A percentile compares a stretch with the other conserved stretches of the same genome.
Conservation (phyloP, 2,888 invertebrate species). For the Drosophila kuntzei region DNA sequence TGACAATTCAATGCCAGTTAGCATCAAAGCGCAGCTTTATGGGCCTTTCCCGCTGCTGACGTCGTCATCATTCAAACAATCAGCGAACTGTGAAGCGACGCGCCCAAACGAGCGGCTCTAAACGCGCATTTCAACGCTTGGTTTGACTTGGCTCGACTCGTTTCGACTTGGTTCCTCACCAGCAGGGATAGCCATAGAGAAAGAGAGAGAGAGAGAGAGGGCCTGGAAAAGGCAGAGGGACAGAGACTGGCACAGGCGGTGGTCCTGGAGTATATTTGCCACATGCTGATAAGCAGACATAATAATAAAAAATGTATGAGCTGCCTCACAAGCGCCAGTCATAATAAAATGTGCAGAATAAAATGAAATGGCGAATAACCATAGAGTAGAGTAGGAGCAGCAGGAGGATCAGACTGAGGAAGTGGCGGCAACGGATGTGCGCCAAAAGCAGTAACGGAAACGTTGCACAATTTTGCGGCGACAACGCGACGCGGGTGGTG, state of each 20-base stretch:
- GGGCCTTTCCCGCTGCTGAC: constrained; percentile 59
- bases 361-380: constrained; percentile 76
- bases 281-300: constrained; percentile 79
- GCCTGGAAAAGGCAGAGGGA: neutral
- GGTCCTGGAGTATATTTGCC: constrained; percentile 75
- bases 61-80: constrained; percentile 76
- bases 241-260: constrained; percentile 37
- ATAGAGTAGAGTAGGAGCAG: constrained; percentile 35
- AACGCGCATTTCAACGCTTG: constrained; percentile 78
- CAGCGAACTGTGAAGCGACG: constrained; percentile 76
- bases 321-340: constrained; percentile 69
- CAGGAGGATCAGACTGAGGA: constrained; percentile 29
- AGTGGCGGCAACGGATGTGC: constrained; percentile 73
- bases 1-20: constrained; percentile 73
- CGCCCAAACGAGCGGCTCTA: constrained; percentile 76
- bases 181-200: neutral
- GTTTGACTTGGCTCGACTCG: constrained; percentile 39
- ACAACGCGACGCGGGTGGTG: constrained; percentile 50
- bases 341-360: constrained; percentile 80
- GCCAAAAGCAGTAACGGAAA: constrained; percentile 76
- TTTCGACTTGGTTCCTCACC: constrained; percentile 20
- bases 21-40: constrained; percentile 66
- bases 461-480: constrained; percentile 79
- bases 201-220: neutral
- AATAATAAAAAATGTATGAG: constrained; percentile 79